These are phyloP conservation scores for Silurus lanzhouensis DNA, from an alignment of 2,797 vertebrate species.

Conservation along the genomic window DNA sequence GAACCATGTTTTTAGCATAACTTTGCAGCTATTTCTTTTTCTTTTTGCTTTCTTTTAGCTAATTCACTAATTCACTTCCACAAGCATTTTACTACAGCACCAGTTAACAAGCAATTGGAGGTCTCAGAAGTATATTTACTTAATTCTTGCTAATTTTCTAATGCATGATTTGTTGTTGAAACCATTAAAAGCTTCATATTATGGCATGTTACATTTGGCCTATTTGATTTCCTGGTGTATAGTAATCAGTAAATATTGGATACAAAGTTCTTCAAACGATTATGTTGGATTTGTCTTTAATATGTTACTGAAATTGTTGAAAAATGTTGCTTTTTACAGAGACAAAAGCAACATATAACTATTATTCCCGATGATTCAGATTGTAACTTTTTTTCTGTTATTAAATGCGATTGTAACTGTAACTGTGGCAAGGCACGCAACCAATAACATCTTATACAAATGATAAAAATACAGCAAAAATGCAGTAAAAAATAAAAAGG, in stretches of 20 bases:
- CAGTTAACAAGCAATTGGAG: no score
- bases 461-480: not conserved
- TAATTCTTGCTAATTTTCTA: no score
- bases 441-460: not conserved
- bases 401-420: not conserved
- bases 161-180: no score
- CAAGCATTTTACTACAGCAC: no score
- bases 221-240: no score
- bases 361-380: not conserved
- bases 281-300: not conserved
- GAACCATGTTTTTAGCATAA: not conserved
- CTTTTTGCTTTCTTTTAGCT: no score
- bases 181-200: no score
- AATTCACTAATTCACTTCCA: no score
- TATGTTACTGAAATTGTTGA: not conserved
- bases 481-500: not conserved
- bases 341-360: not conserved
- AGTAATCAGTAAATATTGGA: no score
- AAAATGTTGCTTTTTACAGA: not conserved
- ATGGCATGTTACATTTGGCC: no score
- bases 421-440: not conserved
- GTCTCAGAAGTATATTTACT: no score
- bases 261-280: no score
- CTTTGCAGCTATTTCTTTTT: not conserved
- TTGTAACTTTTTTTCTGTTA: not conserved